Evolutionary conservation across 2,113 vertebrate species (phyloP).

Genomic region (Irena cyanogastra): DNA sequence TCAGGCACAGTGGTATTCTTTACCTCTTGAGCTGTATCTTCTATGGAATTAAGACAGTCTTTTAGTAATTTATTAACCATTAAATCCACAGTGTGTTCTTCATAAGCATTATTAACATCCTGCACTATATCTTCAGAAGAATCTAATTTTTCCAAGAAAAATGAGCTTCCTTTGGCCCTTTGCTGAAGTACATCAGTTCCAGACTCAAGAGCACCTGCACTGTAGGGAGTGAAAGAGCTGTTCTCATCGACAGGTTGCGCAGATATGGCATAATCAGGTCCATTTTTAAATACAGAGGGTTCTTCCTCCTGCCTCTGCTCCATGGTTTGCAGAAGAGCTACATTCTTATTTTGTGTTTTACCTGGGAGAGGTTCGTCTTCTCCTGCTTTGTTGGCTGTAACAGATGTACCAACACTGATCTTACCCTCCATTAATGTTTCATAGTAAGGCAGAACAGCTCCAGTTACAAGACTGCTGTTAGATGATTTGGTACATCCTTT

Average conservation of each 20-base stretch:
- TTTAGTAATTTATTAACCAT: background rate
- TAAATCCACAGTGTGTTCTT: background rate
- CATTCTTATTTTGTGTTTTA: background rate
- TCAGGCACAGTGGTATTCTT: background rate
- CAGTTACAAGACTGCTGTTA: background rate
- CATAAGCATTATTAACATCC: background rate
- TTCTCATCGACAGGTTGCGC: background rate
- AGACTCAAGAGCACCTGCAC: background rate
- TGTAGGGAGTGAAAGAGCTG: background rate
- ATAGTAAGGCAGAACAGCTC: conserved; percentile 27
- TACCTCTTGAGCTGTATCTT: background rate
- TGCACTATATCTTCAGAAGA: background rate
- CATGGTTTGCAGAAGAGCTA: background rate
- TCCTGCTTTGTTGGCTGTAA: background rate
- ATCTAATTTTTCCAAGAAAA: background rate
- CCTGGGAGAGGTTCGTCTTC: background rate
- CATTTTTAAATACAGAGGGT: background rate
- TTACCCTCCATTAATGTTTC: conserved; percentile 41
- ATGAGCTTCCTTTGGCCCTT: background rate
- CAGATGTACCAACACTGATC: background rate
- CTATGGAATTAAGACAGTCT: background rate
- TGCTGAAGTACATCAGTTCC: background rate
- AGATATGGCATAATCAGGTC: background rate
- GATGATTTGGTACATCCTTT: background rate
- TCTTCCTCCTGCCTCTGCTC: background rate